Conservation (phyloP, 1,140 invertebrate genomes). For the Drosophila elegans region DNA sequence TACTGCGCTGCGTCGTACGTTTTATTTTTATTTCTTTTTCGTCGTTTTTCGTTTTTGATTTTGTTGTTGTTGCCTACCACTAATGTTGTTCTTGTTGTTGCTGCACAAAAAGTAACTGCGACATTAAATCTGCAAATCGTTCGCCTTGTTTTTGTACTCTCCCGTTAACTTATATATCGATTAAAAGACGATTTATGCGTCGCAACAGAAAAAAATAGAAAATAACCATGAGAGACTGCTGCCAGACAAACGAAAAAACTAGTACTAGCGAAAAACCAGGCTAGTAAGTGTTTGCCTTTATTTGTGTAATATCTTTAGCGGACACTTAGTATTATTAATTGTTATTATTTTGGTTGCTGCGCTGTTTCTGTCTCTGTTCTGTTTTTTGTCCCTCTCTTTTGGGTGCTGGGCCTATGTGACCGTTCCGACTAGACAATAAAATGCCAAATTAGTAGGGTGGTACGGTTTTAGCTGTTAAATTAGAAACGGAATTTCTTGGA, state of each 20-base stretch:
- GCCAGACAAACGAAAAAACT: conserved; percentile 23
- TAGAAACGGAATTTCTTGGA: too few species aligned
- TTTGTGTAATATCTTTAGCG: conserved; percentile 34
- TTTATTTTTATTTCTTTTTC: conserved; percentile 51
- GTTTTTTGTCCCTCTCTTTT: conserved; percentile 22
- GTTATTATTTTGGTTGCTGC: conserved; percentile 60
- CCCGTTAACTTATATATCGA: conserved; percentile 33
- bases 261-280: conserved; percentile 3
- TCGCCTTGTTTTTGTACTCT: conserved; percentile 26
- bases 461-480: too few species aligned
- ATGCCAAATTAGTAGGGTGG: background rate
- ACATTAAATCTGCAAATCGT: conserved; percentile 64
- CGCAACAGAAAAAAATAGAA: conserved; percentile 45
- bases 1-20: conserved; percentile 66
- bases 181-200: conserved; percentile 42
- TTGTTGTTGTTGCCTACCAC: conserved; percentile 32
- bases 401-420: conserved; percentile 1
- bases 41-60: conserved; percentile 58
- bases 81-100: conserved; percentile 48
- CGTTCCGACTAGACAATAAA: background rate
- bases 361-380: conserved; percentile 42
- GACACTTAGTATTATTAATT: conserved; percentile 41
- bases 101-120: conserved; percentile 79
- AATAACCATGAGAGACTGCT: conserved; percentile 23
- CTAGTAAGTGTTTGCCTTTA: conserved; percentile 22